A percentile compares a stretch with the other conserved stretches of the same genome.
Evolutionary conservation across 1,140 invertebrate species (phyloP).

Genomic region (Pantala flavescens): DNA sequence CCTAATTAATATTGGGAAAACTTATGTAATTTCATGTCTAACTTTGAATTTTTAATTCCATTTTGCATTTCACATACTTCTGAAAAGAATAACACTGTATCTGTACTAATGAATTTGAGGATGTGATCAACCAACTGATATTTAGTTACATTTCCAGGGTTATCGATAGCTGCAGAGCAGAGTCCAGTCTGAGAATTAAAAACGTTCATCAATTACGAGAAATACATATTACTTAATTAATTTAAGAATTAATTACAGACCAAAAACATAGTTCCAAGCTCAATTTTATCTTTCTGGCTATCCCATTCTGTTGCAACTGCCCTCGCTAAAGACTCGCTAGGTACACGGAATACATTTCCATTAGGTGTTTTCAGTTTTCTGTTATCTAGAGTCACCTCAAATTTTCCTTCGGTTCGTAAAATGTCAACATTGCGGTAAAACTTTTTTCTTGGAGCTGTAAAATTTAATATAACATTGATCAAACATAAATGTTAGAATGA

Average conservation of each 20-base stretch:
- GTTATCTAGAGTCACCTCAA: conserved; percentile 70
- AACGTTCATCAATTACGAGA: conserved; percentile 1
- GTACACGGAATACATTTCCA: conserved; percentile 63
- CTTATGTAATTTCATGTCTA: neutral
- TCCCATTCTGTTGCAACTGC: conserved; percentile 89
- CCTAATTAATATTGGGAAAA: conserved; percentile 35
- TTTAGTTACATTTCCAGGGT: conserved; percentile 71
- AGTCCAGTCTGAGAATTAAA: conserved; percentile 62
- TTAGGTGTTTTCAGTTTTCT: conserved; percentile 79
- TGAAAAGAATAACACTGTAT: conserved; percentile 72
- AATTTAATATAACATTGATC: neutral
- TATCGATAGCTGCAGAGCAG: conserved; percentile 82
- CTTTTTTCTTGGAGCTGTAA: neutral
- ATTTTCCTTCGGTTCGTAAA: conserved; percentile 39
- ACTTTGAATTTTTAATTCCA: neutral
- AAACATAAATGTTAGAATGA: neutral
- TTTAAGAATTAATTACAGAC: conserved; percentile 38
- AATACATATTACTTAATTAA: no score
- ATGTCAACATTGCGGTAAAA: neutral
- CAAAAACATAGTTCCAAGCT: conserved; percentile 77
- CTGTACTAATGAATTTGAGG: conserved; percentile 73
- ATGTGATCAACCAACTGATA: conserved; percentile 66
- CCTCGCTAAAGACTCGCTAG: conserved; percentile 78
- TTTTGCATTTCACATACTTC: conserved; percentile 50
- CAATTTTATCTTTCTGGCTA: conserved; percentile 66